Evolutionary conservation across 1,140 invertebrate species (phyloP).

Genomic region (Hesperophylax magnus): DNA sequence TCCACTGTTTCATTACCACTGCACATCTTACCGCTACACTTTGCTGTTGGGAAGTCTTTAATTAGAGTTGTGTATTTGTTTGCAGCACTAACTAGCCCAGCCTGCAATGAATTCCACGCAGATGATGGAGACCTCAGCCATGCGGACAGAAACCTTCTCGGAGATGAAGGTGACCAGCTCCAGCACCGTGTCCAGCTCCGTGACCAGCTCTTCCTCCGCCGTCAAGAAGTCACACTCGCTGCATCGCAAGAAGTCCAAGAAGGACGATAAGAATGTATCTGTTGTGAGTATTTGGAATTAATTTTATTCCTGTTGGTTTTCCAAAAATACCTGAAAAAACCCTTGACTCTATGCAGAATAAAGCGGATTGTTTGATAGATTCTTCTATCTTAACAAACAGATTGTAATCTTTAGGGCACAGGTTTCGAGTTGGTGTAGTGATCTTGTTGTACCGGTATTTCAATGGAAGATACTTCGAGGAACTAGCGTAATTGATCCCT

Average conservation of each 20-base stretch:
- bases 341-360: too few relatives aligned
- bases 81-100: conserved; percentile 44
- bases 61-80: neutral
- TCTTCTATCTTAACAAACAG: too few relatives aligned
- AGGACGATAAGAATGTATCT: conserved; percentile 68
- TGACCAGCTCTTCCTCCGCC: conserved; percentile 57
- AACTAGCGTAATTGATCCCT: too few relatives aligned
- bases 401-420: too few relatives aligned
- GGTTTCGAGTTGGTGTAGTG: too few relatives aligned
- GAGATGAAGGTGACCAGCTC: conserved; percentile 61
- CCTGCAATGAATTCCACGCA: conserved; percentile 65
- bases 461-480: too few relatives aligned
- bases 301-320: too few relatives aligned
- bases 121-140: conserved; percentile 65
- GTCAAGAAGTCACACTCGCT: conserved; percentile 61
- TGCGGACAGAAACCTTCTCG: conserved; percentile 60
- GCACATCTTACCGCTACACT: neutral
- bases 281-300: conserved; percentile 61
- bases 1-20: too few relatives aligned
- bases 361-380: too few relatives aligned
- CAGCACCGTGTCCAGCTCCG: conserved; percentile 56
- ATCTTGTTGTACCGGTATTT: too few relatives aligned
- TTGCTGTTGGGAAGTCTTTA: neutral
- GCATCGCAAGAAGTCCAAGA: conserved; percentile 65
- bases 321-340: too few relatives aligned